A percentile compares a stretch with the other conserved stretches of the same genome.
phyloP scores from a whole-genome alignment of 1,140 invertebrate genomes.

The Drosophila burlai region DNA sequence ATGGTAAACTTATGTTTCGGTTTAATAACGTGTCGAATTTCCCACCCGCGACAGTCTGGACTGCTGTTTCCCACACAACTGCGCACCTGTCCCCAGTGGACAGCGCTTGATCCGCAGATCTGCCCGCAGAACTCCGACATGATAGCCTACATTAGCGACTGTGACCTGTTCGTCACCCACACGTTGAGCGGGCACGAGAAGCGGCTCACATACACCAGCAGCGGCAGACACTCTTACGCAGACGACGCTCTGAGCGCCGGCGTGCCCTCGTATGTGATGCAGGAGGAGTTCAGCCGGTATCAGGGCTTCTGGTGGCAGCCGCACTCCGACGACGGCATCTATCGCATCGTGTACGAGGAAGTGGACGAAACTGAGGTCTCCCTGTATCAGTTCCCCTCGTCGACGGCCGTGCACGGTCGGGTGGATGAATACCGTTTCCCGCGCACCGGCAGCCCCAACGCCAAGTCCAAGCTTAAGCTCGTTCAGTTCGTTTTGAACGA shows the following conservation, averaged over 20 bases:
- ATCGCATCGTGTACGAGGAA: conserved; percentile 97
- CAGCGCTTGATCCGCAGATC: conserved; percentile 94
- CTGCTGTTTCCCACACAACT: conserved; percentile 90
- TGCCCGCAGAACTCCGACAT: conserved; percentile 95
- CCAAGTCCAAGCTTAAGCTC: conserved; percentile 94
- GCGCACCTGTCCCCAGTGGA: conserved; percentile 88
- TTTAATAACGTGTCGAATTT: neutral
- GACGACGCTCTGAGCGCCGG: conserved; percentile 96
- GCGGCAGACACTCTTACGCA: conserved; percentile 89
- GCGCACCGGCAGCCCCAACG: conserved; percentile 94
- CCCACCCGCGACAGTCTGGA: conserved; percentile 87
- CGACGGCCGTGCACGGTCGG: conserved; percentile 90
- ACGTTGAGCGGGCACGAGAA: conserved; percentile 90
- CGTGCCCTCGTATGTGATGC: conserved; percentile 98
- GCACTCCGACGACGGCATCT: conserved; percentile 89
- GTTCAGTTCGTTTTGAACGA: conserved; percentile 93
- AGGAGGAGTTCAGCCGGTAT: conserved; percentile 98
- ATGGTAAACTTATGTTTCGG: neutral
- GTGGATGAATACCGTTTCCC: conserved; percentile 97
- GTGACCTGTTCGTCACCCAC: conserved; percentile 96
- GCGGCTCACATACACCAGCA: conserved; percentile 93
- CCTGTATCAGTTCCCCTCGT: conserved; percentile 93
- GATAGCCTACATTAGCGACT: conserved; percentile 95
- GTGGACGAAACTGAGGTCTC: conserved; percentile 98
- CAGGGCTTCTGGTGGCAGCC: conserved; percentile 99